A percentile compares a stretch with the other conserved stretches of the same genome.
Conservation (phyloP, 2,888 invertebrate genomes). For the Brenthis hecate region DNA sequence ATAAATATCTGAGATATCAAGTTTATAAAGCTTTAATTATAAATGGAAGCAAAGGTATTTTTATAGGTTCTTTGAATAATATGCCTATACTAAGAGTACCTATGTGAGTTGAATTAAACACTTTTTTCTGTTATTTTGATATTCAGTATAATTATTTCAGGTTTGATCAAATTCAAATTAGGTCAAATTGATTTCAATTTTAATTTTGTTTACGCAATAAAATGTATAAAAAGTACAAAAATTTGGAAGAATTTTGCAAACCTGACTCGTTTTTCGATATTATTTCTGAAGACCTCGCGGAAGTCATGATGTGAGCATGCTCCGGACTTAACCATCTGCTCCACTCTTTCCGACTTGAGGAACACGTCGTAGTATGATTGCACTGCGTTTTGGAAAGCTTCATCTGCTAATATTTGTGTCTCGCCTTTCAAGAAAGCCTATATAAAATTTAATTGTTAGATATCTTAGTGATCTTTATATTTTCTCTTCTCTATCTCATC, state of each 20-base stretch:
- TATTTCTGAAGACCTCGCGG: constrained; percentile 96
- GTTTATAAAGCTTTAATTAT: too few species aligned
- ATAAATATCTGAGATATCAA: too few species aligned
- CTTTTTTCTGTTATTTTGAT: too few species aligned
- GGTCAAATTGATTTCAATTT: too few species aligned
- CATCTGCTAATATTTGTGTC: constrained; percentile 98
- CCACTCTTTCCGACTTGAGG: constrained; percentile 97
- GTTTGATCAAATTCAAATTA: too few species aligned
- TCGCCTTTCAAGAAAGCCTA: constrained; percentile 98
- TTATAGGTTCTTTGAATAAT: too few species aligned
- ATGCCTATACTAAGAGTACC: too few species aligned
- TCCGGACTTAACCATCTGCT: constrained; percentile 98
- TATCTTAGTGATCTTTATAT: neutral
- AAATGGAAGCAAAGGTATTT: too few species aligned
- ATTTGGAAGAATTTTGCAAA: constrained; percentile 53
- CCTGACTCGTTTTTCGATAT: constrained; percentile 99
- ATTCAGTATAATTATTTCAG: too few species aligned
- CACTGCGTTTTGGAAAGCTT: constrained; percentile 99
- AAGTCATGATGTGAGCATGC: constrained; percentile 99
- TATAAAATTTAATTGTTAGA: neutral
- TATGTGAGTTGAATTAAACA: too few species aligned
- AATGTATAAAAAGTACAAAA: too few species aligned
- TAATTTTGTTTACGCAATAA: too few species aligned
- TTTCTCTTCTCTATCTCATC: neutral
- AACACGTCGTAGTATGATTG: constrained; percentile 98